Base-by-base conservation (phyloP, 2,888 invertebrate genomes). In the Portevinia maculata region DNA sequence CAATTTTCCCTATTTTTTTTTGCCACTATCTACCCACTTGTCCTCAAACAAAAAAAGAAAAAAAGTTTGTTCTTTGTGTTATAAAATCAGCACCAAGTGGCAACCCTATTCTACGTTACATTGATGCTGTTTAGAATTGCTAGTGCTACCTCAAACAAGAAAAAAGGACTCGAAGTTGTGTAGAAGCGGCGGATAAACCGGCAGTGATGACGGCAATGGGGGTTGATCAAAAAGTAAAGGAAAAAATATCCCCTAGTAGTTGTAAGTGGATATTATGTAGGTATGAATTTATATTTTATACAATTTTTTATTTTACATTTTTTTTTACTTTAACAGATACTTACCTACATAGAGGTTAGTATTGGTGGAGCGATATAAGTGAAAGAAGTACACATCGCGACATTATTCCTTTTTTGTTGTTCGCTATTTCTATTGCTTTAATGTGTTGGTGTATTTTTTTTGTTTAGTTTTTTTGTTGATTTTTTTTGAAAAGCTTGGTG, bases 191-290 rank as follows among this genome's bases (percentile, higher is more conserved):
- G 70, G 52, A 69, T 52, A 70, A 69, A 70, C 55, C 39, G 62
- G 55, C 62, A 62, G 21, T 48, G 41, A 50, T 34, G 48, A 41
- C 46, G 84, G 19, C 84, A 52, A 71, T 85, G 86, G 84, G 85
- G 85, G 85, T 76, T 83, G 84, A 81, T 81, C 81, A 81, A 75
- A 59, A 70, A 81, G 76, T 75, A 64, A 70, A 32, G 57, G 46
- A 67, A 48, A 57, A 81, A 70, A 81, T 65, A 70, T 76, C 76
- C 79, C 88, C 86, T 85, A 87, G 88, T 86, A 86, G 88, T 87
- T 90, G 89, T 88, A 87, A 87, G 88, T 87, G 87, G 85, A 86
- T 86, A 86, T 85, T 86, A 86, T 76, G 81, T 81, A 81, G 76
- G 81, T 81, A 81, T 81, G 81, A 81, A 81, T 81, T 81, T 81